A percentile compares a stretch with the other conserved stretches of the same genome.
Evolutionary conservation across 35 echinoderm and acorn worm species (phyloP).

Genomic region (Ophioderma brevispina): DNA sequence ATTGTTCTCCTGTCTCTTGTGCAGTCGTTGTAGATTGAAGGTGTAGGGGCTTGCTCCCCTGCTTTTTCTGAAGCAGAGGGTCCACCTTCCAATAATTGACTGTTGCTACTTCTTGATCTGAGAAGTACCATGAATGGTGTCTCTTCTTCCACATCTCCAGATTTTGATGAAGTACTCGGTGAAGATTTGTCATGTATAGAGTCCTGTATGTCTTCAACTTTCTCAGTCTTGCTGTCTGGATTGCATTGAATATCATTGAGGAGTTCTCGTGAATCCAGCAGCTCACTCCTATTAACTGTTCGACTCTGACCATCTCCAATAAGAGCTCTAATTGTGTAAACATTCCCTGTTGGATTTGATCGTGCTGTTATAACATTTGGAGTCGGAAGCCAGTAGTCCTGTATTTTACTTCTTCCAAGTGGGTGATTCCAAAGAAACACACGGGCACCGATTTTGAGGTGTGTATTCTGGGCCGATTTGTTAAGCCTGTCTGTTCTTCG

Average conservation of each 20-base stretch:
- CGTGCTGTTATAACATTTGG: background rate
- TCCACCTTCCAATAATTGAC: background rate
- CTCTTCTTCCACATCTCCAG: background rate
- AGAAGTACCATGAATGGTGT: background rate
- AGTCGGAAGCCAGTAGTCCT: slow-evolving; percentile 31
- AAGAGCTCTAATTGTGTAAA: background rate
- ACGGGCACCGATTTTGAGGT: slow-evolving; percentile 48
- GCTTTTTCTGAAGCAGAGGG: background rate
- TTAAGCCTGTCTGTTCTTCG: slow-evolving; percentile 34
- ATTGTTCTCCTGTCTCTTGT: background rate
- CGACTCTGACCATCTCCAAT: background rate
- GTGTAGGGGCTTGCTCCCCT: no score
- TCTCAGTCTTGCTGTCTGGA: no score
- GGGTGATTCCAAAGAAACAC: slow-evolving; percentile 37
- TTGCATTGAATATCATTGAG: background rate
- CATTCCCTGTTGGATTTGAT: background rate
- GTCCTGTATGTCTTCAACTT: no score
- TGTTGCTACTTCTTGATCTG: no score
- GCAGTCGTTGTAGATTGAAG: no score
- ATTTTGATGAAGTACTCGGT: background rate
- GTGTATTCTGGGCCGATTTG: slow-evolving; percentile 17
- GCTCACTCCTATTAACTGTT: slow-evolving; percentile 45
- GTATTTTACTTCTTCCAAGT: slow-evolving; percentile 44
- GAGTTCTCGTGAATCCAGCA: slow-evolving; percentile 13
- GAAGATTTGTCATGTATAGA: background rate